A percentile compares a stretch with the other conserved stretches of the same genome.
phyloP scores from a whole-genome alignment of 1,140 invertebrate genomes.

The Magallana gigas region DNA sequence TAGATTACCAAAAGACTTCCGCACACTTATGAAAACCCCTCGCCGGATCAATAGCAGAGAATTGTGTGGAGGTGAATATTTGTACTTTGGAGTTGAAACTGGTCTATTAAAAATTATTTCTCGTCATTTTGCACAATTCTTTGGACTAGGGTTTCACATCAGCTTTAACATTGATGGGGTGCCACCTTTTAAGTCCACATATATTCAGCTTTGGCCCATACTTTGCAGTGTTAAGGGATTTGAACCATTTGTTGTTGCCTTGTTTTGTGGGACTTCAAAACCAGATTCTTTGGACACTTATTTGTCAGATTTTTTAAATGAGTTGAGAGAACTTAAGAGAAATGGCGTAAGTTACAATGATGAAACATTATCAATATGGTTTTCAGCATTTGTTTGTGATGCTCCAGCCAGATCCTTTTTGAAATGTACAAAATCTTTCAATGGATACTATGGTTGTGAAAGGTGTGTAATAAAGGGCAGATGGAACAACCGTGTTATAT shows the following conservation, averaged over 20 bases:
- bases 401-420: constrained; percentile 77
- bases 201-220: constrained; percentile 68
- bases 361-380: constrained; percentile 42
- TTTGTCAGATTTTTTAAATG: constrained; percentile 69
- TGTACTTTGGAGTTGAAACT: constrained; percentile 31
- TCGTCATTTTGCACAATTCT: neutral
- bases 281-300: constrained; percentile 65
- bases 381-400: constrained; percentile 74
- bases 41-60: neutral
- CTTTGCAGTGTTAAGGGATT: constrained; percentile 59
- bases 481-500: constrained; percentile 60
- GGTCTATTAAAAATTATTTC: constrained; percentile 20
- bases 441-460: constrained; percentile 60
- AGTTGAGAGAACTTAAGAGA: constrained; percentile 54
- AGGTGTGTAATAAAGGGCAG: constrained; percentile 57
- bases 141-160: constrained; percentile 6
- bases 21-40: constrained; percentile 38
- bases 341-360: constrained; percentile 58
- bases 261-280: constrained; percentile 72
- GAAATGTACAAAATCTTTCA: constrained; percentile 70
- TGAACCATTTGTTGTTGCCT: constrained; percentile 63
- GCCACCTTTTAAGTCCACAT: constrained; percentile 58
- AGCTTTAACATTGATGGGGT: constrained; percentile 62
- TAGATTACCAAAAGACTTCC: constrained; percentile 16
- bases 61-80: constrained; percentile 28